These are phyloP conservation scores for Troides oblongomaculatus DNA, from an alignment of 2,888 invertebrate genomes.

Conservation along the genomic window DNA sequence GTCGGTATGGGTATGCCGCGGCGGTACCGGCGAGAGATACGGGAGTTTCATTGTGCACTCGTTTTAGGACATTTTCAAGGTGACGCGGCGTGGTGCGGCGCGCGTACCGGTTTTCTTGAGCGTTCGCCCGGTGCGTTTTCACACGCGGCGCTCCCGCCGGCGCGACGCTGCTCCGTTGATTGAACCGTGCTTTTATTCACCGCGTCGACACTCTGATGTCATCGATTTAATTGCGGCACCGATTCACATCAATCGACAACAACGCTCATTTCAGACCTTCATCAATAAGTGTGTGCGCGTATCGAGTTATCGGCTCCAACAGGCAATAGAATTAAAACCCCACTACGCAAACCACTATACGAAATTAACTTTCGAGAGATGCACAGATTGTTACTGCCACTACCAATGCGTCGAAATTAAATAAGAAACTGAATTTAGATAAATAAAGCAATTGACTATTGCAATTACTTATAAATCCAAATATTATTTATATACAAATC, in stretches of 20 bases:
- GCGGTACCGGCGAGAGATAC: conserved; percentile 5
- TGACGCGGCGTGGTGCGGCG: conserved; percentile 15
- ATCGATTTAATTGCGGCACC: conserved; percentile 72
- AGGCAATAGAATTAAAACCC: neutral
- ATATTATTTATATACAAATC: too few relatives aligned
- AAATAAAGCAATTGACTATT: too few relatives aligned
- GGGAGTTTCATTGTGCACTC: conserved; percentile 21
- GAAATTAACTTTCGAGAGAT: too few relatives aligned
- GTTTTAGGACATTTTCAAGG: conserved; percentile 29
- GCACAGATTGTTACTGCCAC: too few relatives aligned
- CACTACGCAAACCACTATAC: too few relatives aligned
- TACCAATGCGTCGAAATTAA: too few relatives aligned
- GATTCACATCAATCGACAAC: conserved; percentile 53
- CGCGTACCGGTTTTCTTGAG: conserved; percentile 23
- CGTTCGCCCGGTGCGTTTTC: conserved; percentile 16
- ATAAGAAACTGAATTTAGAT: too few relatives aligned
- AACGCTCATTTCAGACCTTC: conserved; percentile 44
- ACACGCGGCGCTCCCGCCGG: conserved; percentile 22
- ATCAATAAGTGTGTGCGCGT: neutral
- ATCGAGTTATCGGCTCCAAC: neutral
- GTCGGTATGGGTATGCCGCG: neutral
- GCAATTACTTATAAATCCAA: too few relatives aligned
- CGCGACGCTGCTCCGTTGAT: conserved; percentile 52
- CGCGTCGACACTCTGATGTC: conserved; percentile 67
- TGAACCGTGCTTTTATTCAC: conserved; percentile 71